Percentiles rank a stretch among this genome's conserved stretches.
Evolutionary conservation across 1,140 invertebrate species (phyloP).

Genomic region (Dolichoris vasculosae): DNA sequence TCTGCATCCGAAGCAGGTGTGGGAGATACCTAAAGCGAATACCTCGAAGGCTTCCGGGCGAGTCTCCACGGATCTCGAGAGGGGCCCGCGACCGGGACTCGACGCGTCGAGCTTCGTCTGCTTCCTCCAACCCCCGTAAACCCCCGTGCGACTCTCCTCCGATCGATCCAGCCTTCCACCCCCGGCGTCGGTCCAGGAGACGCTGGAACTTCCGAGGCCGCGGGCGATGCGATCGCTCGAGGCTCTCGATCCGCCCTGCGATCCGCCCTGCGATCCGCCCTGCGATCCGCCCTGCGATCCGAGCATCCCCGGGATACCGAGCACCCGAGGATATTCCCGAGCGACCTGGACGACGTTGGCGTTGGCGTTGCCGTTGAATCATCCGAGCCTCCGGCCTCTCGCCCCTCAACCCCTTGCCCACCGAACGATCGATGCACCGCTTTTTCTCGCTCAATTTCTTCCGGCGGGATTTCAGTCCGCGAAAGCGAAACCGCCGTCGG

Average conservation of each 20-base stretch:
- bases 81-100: too few relatives aligned
- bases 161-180: slow-evolving; percentile 24
- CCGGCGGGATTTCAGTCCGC: not conserved
- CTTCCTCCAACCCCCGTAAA: not conserved
- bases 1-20: not conserved
- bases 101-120: not conserved
- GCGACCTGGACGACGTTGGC: too few relatives aligned
- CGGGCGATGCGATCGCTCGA: not conserved
- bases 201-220: not conserved
- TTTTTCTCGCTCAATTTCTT: not conserved
- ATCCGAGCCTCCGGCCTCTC: too few relatives aligned
- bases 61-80: too few relatives aligned
- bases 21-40: not conserved
- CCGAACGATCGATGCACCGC: not conserved
- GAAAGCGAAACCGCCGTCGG: too few relatives aligned
- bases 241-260: not conserved
- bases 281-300: not conserved
- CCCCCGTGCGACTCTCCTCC: not conserved
- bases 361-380: too few relatives aligned
- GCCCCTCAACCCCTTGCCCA: too few relatives aligned
- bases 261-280: not conserved
- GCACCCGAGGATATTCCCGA: too few relatives aligned
- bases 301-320: not conserved
- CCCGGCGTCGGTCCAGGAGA: not conserved
- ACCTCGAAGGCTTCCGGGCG: not conserved